Evolutionary conservation across 1,140 invertebrate genomes (phyloP), one percentile per base, ranked within the genome.

Genomic region (Tetramorium parvispinum): DNA sequence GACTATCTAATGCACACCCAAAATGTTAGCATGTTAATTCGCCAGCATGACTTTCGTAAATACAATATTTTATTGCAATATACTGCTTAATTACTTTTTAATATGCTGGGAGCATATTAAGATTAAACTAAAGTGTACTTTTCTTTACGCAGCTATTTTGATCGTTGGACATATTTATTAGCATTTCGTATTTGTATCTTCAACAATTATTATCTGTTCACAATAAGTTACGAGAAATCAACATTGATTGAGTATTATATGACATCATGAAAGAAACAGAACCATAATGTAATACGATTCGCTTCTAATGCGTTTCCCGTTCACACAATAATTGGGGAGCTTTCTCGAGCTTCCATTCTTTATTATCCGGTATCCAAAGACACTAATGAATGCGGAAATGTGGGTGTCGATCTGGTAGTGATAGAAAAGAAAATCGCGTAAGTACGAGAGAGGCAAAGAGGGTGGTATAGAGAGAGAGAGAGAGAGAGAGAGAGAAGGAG

Each of bases 321-420:
- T 7, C 32, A 21, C 27, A 0, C 11, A 37, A 43, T 71, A 55
- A 43, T 57, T 21, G 24, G 11, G 32, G 18, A 82, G 21, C 32
- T 81, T 40, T 40, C 63, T 68, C 65, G 24, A 61, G 37, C 24
- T 82, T 32, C 11, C 10, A 73, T 82, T 75, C 53, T 83, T 61
- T 46, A 46, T 83, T 46, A 59, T 83, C 27, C n/a, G 7, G 4
- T 73, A 32, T 73, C 11, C 49, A 71, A 71, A 81, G 78, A 46
- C 37, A 40, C 79, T 75, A 83, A 83, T 55, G 66, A 83, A 83
- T 75, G 66, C 66, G 51, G 51, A 75, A 83, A 75, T 59, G 68
- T 83, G 51, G 46, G 32, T 53, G 59, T 65, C 59, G 73, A 78
- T 21, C 68, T 18, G n/a, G 10, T 65, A 40, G 4, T 16, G 66